A percentile compares a stretch with the other conserved stretches of the same genome.
Evolutionary conservation across 2,888 invertebrate genomes (phyloP).

Genomic region (Ectemnius cavifrons): DNA sequence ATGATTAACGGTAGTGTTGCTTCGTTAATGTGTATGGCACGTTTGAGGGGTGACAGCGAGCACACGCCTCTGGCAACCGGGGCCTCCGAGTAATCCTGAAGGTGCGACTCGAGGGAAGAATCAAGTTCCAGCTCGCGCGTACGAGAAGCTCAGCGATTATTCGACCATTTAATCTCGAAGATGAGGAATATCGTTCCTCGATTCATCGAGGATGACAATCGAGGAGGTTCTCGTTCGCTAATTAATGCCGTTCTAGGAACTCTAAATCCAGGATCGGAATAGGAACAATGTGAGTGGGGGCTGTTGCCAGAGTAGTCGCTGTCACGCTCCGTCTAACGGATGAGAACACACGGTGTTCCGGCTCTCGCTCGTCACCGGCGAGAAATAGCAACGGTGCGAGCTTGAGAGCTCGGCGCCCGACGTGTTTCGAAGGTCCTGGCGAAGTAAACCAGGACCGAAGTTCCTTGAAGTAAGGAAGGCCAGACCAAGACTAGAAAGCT

Average conservation of each 20-base stretch:
- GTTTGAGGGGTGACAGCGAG: conserved; percentile 64
- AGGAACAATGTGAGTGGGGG: conserved; percentile 53
- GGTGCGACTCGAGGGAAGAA: conserved; percentile 41
- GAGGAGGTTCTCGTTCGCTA: conserved; percentile 13
- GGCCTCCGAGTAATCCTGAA: conserved; percentile 50
- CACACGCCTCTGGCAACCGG: conserved; percentile 46
- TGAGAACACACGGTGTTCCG: conserved; percentile 33
- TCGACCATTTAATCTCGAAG: not conserved
- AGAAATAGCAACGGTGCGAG: not conserved
- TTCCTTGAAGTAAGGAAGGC: not conserved
- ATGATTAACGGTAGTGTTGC: conserved; percentile 34
- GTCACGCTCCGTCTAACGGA: conserved; percentile 58
- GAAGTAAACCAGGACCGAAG: not conserved
- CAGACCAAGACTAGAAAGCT: not conserved
- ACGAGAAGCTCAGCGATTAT: not conserved
- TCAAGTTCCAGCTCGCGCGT: conserved; percentile 12
- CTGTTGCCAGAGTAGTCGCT: conserved; percentile 43
- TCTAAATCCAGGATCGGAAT: conserved; percentile 53
- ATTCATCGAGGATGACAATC: too few species aligned
- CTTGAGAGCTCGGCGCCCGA: not conserved
- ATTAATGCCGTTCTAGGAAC: conserved; percentile 41
- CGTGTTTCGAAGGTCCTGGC: not conserved
- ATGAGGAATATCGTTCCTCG: too few species aligned
- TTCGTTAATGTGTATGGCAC: conserved; percentile 72
- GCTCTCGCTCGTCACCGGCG: not conserved